Evolutionary conservation across 2,797 vertebrate species (phyloP).

Genomic region (Urophycis tenuis): DNA sequence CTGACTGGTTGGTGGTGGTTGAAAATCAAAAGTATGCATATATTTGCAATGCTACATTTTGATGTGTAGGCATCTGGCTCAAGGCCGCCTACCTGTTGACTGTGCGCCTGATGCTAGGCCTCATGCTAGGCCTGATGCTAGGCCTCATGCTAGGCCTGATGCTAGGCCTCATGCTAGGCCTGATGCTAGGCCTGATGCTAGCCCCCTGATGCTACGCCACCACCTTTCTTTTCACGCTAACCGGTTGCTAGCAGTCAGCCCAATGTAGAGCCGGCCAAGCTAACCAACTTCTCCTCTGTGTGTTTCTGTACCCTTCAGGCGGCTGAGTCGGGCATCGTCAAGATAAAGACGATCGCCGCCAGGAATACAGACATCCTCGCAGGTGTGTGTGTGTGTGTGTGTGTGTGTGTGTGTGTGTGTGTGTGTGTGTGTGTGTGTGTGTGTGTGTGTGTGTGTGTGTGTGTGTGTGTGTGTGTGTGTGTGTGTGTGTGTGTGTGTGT

Average conservation of each 20-base stretch:
- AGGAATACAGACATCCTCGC: conserved; percentile 88
- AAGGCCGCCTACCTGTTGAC: too few species aligned
- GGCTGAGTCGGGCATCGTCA: conserved; percentile 98
- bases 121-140: too few species aligned
- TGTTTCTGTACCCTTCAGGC: conserved; percentile 70
- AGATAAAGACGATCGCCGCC: conserved; percentile 97
- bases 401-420: conserved; percentile 56
- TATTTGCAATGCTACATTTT: too few species aligned
- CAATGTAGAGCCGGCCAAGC: neutral
- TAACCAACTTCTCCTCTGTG: neutral
- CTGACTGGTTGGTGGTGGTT: neutral
- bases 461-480: neutral
- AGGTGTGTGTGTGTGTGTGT: conserved; percentile 71
- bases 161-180: too few species aligned
- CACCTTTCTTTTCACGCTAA: conserved; percentile 14
- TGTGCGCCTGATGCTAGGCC: too few species aligned
- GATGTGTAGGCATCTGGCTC: too few species aligned
- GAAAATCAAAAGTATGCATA: neutral
- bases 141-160: too few species aligned
- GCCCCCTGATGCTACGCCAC: neutral
- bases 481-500: conserved; percentile 74
- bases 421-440: neutral
- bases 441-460: neutral
- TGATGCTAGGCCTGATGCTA: too few species aligned
- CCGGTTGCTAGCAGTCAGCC: neutral